phyloP scores from a whole-genome alignment of 2,888 invertebrate species.

The Nomada hirtipes region DNA sequence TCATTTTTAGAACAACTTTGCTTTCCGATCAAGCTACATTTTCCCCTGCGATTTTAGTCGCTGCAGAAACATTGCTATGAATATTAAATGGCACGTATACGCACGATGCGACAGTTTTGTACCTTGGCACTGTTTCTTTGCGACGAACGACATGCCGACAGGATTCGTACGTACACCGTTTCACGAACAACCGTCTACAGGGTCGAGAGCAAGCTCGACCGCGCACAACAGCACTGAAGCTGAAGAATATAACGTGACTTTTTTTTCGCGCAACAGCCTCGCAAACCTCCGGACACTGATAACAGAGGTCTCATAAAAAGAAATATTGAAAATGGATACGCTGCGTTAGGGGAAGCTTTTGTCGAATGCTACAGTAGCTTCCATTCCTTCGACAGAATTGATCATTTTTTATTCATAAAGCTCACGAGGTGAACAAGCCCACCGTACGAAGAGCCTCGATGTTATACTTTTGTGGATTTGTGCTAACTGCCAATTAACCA shows the following conservation, averaged over 20 bases:
- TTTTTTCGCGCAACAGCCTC: conserved; percentile 6
- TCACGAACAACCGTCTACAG: background rate
- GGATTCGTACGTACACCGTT: background rate
- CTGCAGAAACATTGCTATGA: background rate
- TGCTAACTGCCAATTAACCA: conserved; percentile 14
- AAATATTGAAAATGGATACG: no score
- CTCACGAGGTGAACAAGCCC: background rate
- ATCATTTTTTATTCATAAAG: background rate
- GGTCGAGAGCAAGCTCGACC: background rate
- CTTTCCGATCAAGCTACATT: no score
- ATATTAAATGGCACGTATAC: conserved; percentile 14
- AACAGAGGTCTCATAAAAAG: background rate
- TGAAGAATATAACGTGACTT: conserved; percentile 31
- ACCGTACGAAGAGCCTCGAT: background rate
- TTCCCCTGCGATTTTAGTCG: background rate
- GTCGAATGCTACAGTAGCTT: background rate
- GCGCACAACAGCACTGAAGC: conserved; percentile 19
- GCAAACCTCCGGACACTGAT: background rate
- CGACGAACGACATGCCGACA: background rate
- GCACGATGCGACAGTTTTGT: conserved; percentile 43
- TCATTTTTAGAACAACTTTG: no score
- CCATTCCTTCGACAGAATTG: background rate
- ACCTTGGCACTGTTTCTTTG: conserved; percentile 59
- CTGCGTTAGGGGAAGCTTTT: background rate
- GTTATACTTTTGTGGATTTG: background rate